Evolutionary conservation across 1,140 invertebrate genomes (phyloP).

Genomic region (Zelostemma sp.): DNA sequence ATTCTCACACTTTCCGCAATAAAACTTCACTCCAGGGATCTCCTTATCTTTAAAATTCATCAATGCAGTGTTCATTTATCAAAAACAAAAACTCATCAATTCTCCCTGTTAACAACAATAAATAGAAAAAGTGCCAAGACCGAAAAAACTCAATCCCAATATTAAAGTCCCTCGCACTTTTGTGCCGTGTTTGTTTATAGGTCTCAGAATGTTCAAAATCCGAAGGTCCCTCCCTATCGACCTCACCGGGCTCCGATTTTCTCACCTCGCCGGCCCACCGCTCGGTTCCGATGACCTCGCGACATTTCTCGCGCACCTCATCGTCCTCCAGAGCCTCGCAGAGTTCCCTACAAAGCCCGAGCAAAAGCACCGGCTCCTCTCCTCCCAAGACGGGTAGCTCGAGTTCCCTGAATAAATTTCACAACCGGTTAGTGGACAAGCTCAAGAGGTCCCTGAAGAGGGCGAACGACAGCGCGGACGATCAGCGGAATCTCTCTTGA

Average conservation of each 20-base stretch:
- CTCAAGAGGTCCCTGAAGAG: slow-evolving; percentile 81
- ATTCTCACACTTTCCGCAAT: too few relatives aligned
- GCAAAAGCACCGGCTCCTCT: slow-evolving; percentile 74
- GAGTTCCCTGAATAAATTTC: slow-evolving; percentile 85
- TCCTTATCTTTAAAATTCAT: too few relatives aligned
- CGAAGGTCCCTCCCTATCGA: slow-evolving; percentile 79
- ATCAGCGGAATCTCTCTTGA: slow-evolving; percentile 69
- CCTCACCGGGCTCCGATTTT: slow-evolving; percentile 80
- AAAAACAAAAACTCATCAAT: too few relatives aligned
- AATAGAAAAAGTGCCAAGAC: neutral
- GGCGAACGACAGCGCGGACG: slow-evolving; percentile 73
- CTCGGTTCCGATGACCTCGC: slow-evolving; percentile 74
- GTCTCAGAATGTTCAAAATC: slow-evolving; percentile 83
- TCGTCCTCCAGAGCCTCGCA: slow-evolving; percentile 74
- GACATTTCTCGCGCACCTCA: slow-evolving; percentile 73
- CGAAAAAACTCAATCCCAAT: neutral
- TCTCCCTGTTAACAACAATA: too few relatives aligned
- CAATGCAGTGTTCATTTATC: too few relatives aligned
- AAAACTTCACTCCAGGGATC: too few relatives aligned
- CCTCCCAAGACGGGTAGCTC: slow-evolving; percentile 73
- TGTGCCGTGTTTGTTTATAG: slow-evolving; percentile 54
- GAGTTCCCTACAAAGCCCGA: slow-evolving; percentile 75
- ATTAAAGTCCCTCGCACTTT: slow-evolving; percentile 15
- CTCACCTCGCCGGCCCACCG: slow-evolving; percentile 74
- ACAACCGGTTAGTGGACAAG: slow-evolving; percentile 86